These are phyloP conservation scores for Falco biarmicus DNA, from an alignment of 2,797 vertebrate genomes.

Conservation along the genomic window DNA sequence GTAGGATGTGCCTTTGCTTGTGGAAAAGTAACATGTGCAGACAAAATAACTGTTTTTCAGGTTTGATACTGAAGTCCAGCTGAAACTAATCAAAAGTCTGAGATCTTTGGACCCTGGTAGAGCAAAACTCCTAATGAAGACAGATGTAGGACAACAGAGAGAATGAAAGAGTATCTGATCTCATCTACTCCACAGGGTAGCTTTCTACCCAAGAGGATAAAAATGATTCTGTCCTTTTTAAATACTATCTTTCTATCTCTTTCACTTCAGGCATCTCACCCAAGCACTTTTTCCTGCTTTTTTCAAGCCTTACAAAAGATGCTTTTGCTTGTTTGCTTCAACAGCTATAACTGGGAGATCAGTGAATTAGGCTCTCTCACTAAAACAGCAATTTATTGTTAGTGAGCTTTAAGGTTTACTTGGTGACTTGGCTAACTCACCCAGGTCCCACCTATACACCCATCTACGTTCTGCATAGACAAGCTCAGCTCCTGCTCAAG, in stretches of 20 bases:
- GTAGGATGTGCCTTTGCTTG: slow-evolving; percentile 29
- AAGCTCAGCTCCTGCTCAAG: not conserved
- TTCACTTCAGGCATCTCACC: not conserved
- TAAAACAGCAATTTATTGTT: not conserved
- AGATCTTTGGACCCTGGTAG: not conserved
- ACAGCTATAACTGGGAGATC: not conserved
- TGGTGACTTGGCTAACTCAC: not conserved
- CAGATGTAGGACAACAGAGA: not conserved
- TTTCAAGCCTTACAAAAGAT: not conserved
- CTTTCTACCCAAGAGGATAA: not conserved
- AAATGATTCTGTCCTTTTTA: not conserved
- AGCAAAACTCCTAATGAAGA: slow-evolving; percentile 30
- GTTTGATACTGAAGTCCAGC: not conserved
- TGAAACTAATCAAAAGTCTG: slow-evolving; percentile 53
- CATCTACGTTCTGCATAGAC: not conserved
- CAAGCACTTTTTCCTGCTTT: not conserved
- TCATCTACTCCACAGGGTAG: not conserved
- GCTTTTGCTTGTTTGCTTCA: not conserved
- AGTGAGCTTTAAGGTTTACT: not conserved
- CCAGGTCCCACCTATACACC: not conserved
- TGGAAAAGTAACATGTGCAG: slow-evolving; percentile 24
- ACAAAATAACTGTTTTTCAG: slow-evolving; percentile 32
- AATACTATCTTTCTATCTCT: not conserved
- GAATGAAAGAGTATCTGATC: slow-evolving; percentile 2
- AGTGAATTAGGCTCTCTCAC: not conserved